phyloP scores from a whole-genome alignment of 1,140 invertebrate genomes.

The Ceratina japonica region DNA sequence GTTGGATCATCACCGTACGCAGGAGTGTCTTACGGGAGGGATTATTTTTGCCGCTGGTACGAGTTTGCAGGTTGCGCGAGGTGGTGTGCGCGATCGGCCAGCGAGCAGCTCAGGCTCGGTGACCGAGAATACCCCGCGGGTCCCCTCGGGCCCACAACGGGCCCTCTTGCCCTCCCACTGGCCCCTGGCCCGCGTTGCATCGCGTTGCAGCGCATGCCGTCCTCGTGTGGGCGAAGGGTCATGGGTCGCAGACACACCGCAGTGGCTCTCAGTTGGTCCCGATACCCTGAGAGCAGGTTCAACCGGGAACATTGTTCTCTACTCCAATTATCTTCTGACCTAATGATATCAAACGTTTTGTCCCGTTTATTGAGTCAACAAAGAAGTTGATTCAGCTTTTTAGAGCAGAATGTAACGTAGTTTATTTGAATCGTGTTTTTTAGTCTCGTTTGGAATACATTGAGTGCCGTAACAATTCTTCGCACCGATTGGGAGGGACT shows the following conservation, averaged over 20 bases:
- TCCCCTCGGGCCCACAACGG: constrained; percentile 63
- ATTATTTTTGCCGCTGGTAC: constrained; percentile 74
- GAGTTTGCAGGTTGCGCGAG: constrained; percentile 75
- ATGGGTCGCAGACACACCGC: constrained; percentile 76
- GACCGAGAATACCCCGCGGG: constrained; percentile 68
- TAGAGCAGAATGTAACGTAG: no score
- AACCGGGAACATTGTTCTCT: neutral
- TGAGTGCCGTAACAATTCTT: no score
- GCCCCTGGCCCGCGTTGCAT: constrained; percentile 67
- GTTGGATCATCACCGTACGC: constrained; percentile 41
- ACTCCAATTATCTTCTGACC: no score
- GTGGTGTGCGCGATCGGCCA: constrained; percentile 70
- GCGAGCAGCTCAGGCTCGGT: constrained; percentile 66
- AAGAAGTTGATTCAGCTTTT: no score
- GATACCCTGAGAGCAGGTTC: constrained; percentile 24
- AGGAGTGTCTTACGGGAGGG: constrained; percentile 62
- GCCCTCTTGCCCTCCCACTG: constrained; percentile 66
- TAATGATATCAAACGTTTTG: no score
- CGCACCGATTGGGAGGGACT: no score
- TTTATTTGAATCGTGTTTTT: no score
- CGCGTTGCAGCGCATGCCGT: constrained; percentile 72
- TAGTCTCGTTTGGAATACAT: no score
- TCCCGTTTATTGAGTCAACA: no score
- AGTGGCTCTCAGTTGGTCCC: constrained; percentile 69
- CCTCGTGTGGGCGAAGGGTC: constrained; percentile 78